phyloP scores from a whole-genome alignment of 2,888 invertebrate genomes.

The Cacoxenus indagator region DNA sequence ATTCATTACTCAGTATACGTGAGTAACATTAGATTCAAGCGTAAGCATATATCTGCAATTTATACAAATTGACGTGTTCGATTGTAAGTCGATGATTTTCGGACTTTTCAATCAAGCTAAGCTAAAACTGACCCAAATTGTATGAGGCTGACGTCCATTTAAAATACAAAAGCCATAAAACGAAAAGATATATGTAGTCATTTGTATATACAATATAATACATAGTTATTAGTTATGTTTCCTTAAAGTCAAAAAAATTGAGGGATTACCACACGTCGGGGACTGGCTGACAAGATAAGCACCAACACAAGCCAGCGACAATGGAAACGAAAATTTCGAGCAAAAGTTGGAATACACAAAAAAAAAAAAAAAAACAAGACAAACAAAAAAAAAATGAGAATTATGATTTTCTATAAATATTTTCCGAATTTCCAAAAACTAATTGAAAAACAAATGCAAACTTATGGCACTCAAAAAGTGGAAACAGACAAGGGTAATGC shows the following conservation, averaged over 20 bases:
- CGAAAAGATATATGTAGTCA: background rate
- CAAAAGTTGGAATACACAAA: background rate
- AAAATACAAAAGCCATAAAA: constrained; percentile 2
- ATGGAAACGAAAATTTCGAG: constrained; percentile 33
- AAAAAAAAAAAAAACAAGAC: background rate
- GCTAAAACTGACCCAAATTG: constrained; percentile 24
- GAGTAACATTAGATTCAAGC: background rate
- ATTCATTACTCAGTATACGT: background rate
- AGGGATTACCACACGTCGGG: constrained; percentile 53
- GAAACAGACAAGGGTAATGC: constrained; percentile 11
- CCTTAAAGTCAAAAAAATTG: constrained; percentile 26
- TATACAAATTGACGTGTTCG: background rate
- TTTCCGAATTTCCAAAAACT: constrained; percentile 20
- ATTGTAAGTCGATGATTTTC: background rate
- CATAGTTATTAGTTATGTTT: background rate
- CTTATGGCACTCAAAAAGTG: constrained; percentile 40
- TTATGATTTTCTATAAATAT: constrained; percentile 49
- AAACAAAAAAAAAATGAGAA: background rate
- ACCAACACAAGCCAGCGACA: constrained; percentile 47
- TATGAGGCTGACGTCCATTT: background rate
- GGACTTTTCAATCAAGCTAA: constrained; percentile 11
- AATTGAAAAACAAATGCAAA: constrained; percentile 40
- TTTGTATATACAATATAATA: no score
- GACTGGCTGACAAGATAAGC: constrained; percentile 24
- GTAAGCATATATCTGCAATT: background rate